Percentiles rank a stretch among this genome's conserved stretches.
These are phyloP conservation scores for Crambe crambe DNA, from an alignment of 37 sponge, comb jelly and placozoan genomes.

Conservation along the genomic window DNA sequence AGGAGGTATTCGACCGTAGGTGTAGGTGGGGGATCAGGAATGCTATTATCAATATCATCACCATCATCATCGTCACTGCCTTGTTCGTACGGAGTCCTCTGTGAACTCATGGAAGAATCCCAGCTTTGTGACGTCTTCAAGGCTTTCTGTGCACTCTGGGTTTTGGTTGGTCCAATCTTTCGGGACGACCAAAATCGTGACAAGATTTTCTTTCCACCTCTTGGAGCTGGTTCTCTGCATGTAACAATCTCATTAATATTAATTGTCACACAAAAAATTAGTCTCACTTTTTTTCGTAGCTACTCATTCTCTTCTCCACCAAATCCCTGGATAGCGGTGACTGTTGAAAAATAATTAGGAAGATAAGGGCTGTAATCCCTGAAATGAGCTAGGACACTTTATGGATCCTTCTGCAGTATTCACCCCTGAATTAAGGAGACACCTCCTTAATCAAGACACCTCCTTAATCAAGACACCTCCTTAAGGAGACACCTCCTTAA, in stretches of 20 bases:
- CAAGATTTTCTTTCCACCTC: neutral
- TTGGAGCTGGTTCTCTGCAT: neutral
- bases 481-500: no score
- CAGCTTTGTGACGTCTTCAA: conserved; percentile 25
- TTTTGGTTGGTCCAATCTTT: neutral
- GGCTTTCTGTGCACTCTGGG: no score
- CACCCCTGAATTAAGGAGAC: no score
- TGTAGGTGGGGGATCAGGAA: conserved; percentile 35
- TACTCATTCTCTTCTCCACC: conserved; percentile 24
- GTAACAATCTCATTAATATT: neutral
- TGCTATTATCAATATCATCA: neutral
- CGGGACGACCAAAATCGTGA: conserved; percentile 23
- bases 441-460: no score
- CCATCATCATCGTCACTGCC: neutral
- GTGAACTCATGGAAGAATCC: conserved; percentile 4
- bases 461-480: no score
- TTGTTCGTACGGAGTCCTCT: neutral
- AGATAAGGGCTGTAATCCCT: no score
- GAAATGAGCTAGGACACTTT: no score
- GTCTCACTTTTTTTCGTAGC: neutral
- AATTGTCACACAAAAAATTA: neutral
- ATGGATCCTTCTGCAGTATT: no score
- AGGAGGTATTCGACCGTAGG: conserved; percentile 39
- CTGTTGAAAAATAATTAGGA: no score
- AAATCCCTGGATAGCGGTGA: conserved; percentile 6